Evolutionary conservation across 2,797 vertebrate species (phyloP), one percentile per base, ranked within the genome.

Genomic region (Rhabdophis nuchalis): DNA sequence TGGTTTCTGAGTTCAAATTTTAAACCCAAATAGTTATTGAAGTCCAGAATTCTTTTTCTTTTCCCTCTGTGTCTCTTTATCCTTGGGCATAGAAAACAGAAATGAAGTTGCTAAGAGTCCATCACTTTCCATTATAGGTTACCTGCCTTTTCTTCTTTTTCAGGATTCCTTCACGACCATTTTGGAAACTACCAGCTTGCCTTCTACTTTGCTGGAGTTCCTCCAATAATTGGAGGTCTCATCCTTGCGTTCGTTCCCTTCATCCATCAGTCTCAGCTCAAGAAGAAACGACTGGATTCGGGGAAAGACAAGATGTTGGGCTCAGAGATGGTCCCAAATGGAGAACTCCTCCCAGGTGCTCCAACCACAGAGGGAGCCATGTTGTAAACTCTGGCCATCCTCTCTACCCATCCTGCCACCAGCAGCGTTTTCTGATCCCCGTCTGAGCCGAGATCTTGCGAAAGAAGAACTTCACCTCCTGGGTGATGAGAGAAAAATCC

Each of bases 191-290:
- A 99, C 93, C 97, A 98, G 0, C 97, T 99, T 25, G 98, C 99
- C 90, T 99, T 99, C 97, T 99, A 99, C 95, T 98, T 99, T 90
- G 99, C 99, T 0, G 99, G 99, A 9, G 97, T 99, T 14, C 99
- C 99, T 32, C 99, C 99, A 29, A 98, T 99, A 56, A 96, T 99
- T 9, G 99, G 99, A 0, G 98, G 98, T 2, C 85, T 99, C 92
- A 98, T 99, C 96, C 98, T 99, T 85, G 98, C 99, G 77, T 98
- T 98, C 25, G 99, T 99, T 87, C 99, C 99, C n/a, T 96, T 99
- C 95, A 96, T 99, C 88, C 98, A 99, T 93, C 97, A 96, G 95
- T 97, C 97, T 93, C 97, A 98, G 94, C 98, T 98, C 95, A 97
- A 92, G 94, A 97, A 97, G 94, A 97, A 97, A 90, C 96, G 96